Evolutionary conservation across 2,113 vertebrate genomes (phyloP), one percentile per base, ranked within the genome.

Genomic region (Eurystomus gularis): DNA sequence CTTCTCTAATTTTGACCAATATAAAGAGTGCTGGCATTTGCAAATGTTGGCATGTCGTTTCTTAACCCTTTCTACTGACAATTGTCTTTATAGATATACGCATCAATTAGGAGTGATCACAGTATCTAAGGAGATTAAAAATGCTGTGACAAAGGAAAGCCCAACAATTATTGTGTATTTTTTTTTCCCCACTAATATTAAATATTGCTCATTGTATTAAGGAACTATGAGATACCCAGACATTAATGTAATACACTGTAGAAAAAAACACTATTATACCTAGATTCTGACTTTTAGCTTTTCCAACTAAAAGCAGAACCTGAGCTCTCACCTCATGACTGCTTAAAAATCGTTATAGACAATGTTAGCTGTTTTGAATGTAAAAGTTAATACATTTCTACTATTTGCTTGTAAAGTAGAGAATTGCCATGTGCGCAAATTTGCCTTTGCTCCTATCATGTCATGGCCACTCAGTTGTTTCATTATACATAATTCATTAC

Each of bases 401-500:
- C 81, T 75, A 71, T 84, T 78, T 78, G 28, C 9, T 52, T 81
- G 24, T 75, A 83, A 70, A 90, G 42, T 7, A 64, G 54, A 83
- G 39, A 90, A 84, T 29, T 93, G 17, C 58, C n/a, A 92, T 3
- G 0, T 84, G 31, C 7, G 1, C 40, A 82, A 91, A 89, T 93
- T 85, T 5, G 57, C 48, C 69, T 86, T 92, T 88, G 40, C 72
- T 86, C 33, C 79, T 73, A 62, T 73, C 70, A 60, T 81, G 42
- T 88, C 68, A 48, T n/a, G 64, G 68, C 68, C 71, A 93, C 35
- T 94, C 85, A 81, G 42, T 92, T 94, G 68, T 86, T 93, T 92
- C 90, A 71, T 90, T 82, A 83, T 94, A 55, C 82, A 88, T 95
- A 93, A 97, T 96, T 96, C 88, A 94, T 97, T 90, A 79, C 31